Evolutionary conservation across 1,140 invertebrate species (phyloP).

Genomic region (Scaptomyza hsui): DNA sequence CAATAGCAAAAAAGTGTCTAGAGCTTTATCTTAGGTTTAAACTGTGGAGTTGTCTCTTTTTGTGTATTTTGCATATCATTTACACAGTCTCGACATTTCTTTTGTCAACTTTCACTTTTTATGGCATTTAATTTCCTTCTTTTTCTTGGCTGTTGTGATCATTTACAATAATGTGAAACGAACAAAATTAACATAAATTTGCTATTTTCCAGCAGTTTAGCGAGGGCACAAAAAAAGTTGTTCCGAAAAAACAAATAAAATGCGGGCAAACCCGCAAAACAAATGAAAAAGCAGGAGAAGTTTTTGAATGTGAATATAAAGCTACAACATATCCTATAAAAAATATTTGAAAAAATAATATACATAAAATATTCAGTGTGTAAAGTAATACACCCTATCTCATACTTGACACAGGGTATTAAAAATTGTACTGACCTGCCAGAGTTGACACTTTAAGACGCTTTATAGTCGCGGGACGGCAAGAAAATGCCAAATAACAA

Average conservation of each 20-base stretch:
- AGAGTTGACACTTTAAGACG: constrained; percentile 50
- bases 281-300: background rate
- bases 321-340: background rate
- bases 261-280: constrained; percentile 8
- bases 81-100: constrained; percentile 37
- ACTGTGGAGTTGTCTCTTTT: background rate
- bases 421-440: constrained; percentile 24
- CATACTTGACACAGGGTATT: constrained; percentile 1
- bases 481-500: constrained; percentile 21
- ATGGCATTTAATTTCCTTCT: constrained; percentile 72
- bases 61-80: constrained; percentile 25
- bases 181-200: constrained; percentile 77
- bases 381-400: too few relatives aligned
- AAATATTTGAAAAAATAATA: too few relatives aligned
- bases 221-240: constrained; percentile 33
- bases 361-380: too few relatives aligned
- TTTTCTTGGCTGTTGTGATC: constrained; percentile 36
- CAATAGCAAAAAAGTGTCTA: constrained; percentile 8
- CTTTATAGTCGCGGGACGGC: constrained; percentile 16
- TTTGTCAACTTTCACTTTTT: constrained; percentile 53
- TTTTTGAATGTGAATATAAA: too few relatives aligned
- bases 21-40: background rate
- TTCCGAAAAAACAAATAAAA: constrained; percentile 53
- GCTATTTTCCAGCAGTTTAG: constrained; percentile 67
- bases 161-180: constrained; percentile 68